These are phyloP conservation scores for Chrysochloris asiatica DNA, from an alignment of 2,113 vertebrate genomes.

Conservation along the genomic window DNA sequence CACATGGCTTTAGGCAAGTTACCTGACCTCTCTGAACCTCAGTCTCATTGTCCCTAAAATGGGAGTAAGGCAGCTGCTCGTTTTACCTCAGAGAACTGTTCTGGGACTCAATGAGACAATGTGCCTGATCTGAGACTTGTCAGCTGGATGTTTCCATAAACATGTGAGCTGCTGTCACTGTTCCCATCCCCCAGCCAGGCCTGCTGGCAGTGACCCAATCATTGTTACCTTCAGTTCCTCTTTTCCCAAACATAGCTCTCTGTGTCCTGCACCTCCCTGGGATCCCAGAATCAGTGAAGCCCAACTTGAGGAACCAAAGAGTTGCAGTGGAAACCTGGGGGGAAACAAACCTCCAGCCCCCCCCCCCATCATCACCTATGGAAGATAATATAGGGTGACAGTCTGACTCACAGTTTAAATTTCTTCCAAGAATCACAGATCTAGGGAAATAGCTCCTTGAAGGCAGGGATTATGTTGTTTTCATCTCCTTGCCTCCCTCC, in stretches of 20 bases:
- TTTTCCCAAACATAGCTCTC: not conserved
- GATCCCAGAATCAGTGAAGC: constrained; percentile 5
- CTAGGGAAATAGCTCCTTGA: constrained; percentile 67
- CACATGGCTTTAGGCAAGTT: not conserved
- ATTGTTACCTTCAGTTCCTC: not conserved
- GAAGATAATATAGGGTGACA: constrained; percentile 59
- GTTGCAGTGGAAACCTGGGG: not conserved
- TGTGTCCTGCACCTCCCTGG: constrained; percentile 22
- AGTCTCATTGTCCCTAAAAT: not conserved
- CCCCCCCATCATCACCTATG: constrained; percentile 45
- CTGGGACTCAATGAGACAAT: not conserved
- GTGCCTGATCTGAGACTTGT: not conserved
- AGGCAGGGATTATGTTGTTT: constrained; percentile 62
- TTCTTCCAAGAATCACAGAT: constrained; percentile 48
- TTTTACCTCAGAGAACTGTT: not conserved
- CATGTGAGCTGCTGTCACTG: not conserved
- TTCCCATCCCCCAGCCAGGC: not conserved
- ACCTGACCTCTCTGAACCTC: not conserved
- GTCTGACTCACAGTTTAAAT: constrained; percentile 55
- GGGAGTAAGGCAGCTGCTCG: not conserved
- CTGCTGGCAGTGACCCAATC: not conserved
- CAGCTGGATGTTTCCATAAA: not conserved
- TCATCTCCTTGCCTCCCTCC: constrained; percentile 60
- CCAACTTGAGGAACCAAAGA: not conserved
- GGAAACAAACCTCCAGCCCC: not conserved